Evolutionary conservation across 1,140 invertebrate species (phyloP).

Genomic region (Protaetia brevitarsis): DNA sequence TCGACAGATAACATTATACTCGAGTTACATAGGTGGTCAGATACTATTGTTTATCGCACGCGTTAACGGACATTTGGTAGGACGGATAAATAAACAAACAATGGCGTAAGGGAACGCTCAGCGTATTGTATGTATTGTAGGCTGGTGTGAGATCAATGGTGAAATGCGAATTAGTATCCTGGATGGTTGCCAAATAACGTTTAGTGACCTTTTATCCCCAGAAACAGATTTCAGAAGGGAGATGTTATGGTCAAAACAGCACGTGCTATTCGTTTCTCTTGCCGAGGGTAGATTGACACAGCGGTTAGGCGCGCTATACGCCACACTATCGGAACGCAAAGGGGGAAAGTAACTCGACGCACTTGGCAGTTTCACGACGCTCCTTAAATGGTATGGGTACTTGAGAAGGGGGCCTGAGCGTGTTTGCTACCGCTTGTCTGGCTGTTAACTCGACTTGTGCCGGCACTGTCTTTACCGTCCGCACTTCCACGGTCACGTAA

Average conservation of each 20-base stretch:
- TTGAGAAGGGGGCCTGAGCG: slow-evolving; percentile 41
- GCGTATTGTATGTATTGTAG: not conserved
- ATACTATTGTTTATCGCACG: too few species aligned
- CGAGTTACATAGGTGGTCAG: too few species aligned
- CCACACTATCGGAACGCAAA: slow-evolving; percentile 22
- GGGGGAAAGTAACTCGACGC: slow-evolving; percentile 42
- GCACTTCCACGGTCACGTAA: too few species aligned
- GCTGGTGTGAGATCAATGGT: not conserved
- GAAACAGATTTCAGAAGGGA: slow-evolving; percentile 10
- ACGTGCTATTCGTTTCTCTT: slow-evolving; percentile 26
- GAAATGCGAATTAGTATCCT: slow-evolving; percentile 16
- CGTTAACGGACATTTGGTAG: too few species aligned
- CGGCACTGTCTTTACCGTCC: too few species aligned
- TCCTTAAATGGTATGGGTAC: slow-evolving; percentile 45
- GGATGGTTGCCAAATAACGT: slow-evolving; percentile 4
- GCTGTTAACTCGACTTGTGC: slow-evolving; percentile 20
- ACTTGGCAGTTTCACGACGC: slow-evolving; percentile 43
- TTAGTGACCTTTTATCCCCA: slow-evolving; percentile 23
- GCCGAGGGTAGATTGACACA: slow-evolving; percentile 28
- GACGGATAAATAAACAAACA: not conserved
- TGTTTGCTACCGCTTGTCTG: slow-evolving; percentile 7
- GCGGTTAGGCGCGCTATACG: slow-evolving; percentile 24
- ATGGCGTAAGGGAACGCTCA: not conserved
- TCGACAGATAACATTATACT: too few species aligned
- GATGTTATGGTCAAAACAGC: slow-evolving; percentile 21